These are phyloP conservation scores for Podarcis siculus DNA, from an alignment of 2,797 vertebrate species.

Conservation along the genomic window DNA sequence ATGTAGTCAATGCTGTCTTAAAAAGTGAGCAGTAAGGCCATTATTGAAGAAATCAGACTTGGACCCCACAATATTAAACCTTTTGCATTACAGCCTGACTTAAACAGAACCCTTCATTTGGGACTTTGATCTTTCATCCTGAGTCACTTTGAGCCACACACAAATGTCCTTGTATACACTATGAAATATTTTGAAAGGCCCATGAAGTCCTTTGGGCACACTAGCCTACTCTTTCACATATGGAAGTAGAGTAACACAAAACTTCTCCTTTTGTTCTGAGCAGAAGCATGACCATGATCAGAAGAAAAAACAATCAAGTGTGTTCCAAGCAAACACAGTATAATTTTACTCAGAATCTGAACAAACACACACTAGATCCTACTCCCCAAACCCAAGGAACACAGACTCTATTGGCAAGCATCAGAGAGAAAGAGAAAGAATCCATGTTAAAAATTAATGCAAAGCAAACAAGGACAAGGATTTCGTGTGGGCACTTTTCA, in stretches of 20 bases:
- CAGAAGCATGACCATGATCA: neutral
- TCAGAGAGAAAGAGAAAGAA: neutral
- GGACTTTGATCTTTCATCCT: neutral
- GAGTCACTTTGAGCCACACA: neutral
- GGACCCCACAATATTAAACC: neutral
- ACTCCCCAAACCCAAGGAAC: conserved; percentile 23
- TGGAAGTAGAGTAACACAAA: accelerated
- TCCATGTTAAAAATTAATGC: neutral
- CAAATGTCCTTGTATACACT: neutral
- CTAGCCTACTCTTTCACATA: neutral
- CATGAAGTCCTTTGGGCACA: neutral
- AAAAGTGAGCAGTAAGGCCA: too few relatives aligned
- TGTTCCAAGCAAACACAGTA: neutral
- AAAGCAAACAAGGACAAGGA: neutral
- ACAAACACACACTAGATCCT: conserved; percentile 33
- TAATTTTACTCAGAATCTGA: conserved; percentile 46
- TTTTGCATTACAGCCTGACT: neutral
- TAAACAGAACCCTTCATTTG: neutral
- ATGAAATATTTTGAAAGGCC: neutral
- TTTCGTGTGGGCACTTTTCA: neutral
- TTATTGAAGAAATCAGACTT: too few relatives aligned
- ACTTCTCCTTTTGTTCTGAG: neutral
- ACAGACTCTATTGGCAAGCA: conserved; percentile 24
- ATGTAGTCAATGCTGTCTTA: too few relatives aligned
- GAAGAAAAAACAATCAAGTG: neutral